Evolutionary conservation across 1,140 invertebrate species (phyloP), one percentile per base, ranked within the genome.

Genomic region (Pogonomyrmex barbatus): DNA sequence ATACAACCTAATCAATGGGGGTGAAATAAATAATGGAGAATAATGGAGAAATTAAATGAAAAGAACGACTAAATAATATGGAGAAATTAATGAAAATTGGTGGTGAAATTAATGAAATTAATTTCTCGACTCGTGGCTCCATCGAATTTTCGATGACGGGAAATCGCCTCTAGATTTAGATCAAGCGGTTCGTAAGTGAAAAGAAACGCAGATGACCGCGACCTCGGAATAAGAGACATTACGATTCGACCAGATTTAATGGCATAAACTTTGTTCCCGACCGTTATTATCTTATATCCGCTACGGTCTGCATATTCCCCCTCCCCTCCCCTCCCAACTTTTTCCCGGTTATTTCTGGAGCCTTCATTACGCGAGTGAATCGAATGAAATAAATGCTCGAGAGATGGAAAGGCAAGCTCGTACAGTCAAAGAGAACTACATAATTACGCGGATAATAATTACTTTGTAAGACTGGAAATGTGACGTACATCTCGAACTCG

Each of bases 361-460:
- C 10, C 63, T 58, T 47, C 36, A 45, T 70, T 70, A 58, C 9
- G 30, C 50, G 39, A 70, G n/a, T 70, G 39, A 81, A 70, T 45
- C 50, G 24, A 81, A 68, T 8, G 63, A 70, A 56, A 70, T 70
- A 45, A 81, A 81, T 56, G 77, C 63, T 56, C 2, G 77, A 30
- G n/a, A 56, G 39, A 70, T 68, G 47, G 36, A 56, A 54, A 56
- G 9, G 63, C 50, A 52, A 14, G 12, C n/a, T 54, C 33, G 50
- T 36, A n/a, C 24, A 36, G 39, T 81, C 78, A 14, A 81, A 81
- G 36, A 36, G 33, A 81, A 30, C n/a, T 56, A 24, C 63, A n/a
- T 65, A 79, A 79, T 79, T 79, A 79, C 39, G n/a, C 50, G 45
- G 70, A 42, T 54, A 70, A 81, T 81, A 81, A 81, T 81, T 81